A percentile compares a stretch with the other conserved stretches of the same genome.
phyloP scores from a whole-genome alignment of 2,113 vertebrate species.

The Plecturocebus donacophilus region DNA sequence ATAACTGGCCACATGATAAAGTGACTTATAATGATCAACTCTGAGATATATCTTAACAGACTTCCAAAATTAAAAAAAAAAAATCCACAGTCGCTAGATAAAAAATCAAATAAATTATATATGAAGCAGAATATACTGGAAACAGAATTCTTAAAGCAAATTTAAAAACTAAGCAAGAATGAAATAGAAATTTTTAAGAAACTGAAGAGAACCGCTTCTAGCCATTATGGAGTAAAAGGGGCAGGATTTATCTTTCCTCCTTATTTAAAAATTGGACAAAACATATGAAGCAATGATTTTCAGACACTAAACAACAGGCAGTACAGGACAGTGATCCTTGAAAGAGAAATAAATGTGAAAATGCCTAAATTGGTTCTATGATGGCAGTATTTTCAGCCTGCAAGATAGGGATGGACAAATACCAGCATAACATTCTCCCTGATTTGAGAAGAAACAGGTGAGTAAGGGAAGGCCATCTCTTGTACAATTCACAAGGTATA shows the following conservation, averaged over 20 bases:
- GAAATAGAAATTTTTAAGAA: neutral
- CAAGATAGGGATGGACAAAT: neutral
- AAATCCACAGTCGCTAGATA: neutral
- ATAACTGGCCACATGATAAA: neutral
- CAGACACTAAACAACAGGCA: neutral
- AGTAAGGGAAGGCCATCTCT: neutral
- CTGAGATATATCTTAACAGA: neutral
- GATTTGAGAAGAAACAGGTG: neutral
- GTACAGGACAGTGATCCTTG: neutral
- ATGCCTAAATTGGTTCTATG: neutral
- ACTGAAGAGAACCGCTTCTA: neutral
- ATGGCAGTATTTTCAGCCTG: neutral
- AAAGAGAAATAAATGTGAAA: conserved; percentile 2
- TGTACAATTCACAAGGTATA: neutral
- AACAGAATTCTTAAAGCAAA: neutral
- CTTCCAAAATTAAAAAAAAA: neutral
- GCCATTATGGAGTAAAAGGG: neutral
- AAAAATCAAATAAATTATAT: neutral
- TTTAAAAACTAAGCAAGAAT: neutral
- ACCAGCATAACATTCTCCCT: neutral
- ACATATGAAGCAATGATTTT: neutral
- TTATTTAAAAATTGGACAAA: conserved; percentile 30
- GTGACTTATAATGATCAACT: neutral
- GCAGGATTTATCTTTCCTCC: neutral
- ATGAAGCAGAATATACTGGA: neutral